Percentiles rank a stretch among this genome's conserved stretches.
phyloP scores from a whole-genome alignment of 2,888 invertebrate species.

The Pandemis heparana region DNA sequence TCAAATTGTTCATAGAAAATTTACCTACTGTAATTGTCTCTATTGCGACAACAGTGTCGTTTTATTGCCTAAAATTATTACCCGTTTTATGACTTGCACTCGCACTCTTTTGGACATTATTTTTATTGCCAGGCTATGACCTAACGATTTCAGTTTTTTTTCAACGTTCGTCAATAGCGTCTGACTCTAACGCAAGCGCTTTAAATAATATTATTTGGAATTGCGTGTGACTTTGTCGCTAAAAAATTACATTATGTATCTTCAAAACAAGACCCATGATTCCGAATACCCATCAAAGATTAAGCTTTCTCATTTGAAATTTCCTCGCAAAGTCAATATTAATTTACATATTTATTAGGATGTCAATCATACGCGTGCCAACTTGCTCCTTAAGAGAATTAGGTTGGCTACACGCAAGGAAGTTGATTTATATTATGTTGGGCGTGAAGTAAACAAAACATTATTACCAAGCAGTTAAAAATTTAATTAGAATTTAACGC shows the following conservation, averaged over 20 bases:
- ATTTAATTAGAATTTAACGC: too few relatives aligned
- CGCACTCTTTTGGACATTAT: constrained; percentile 51
- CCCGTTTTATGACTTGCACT: constrained; percentile 44
- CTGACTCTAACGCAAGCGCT: constrained; percentile 3
- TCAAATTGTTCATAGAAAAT: background rate
- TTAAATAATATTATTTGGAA: background rate
- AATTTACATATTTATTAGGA: constrained; percentile 40
- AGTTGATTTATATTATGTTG: background rate
- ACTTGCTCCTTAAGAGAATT: constrained; percentile 32
- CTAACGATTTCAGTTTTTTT: constrained; percentile 36
- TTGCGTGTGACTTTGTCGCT: background rate
- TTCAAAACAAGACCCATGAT: constrained; percentile 12
- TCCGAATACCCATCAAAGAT: constrained; percentile 13
- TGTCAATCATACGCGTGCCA: constrained; percentile 41
- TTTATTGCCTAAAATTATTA: constrained; percentile 42
- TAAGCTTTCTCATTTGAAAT: constrained; percentile 27
- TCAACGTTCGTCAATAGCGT: constrained; percentile 14
- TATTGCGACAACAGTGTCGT: constrained; percentile 1
- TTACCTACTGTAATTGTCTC: constrained; percentile 23
- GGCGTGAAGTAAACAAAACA: background rate
- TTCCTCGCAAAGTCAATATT: constrained; percentile 36
- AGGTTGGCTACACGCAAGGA: constrained; percentile 16
- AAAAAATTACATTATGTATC: background rate
- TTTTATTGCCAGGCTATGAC: constrained; percentile 51
- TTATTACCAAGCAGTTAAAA: background rate